Base-by-base conservation (phyloP, 2,888 invertebrate species). In the Rosalia funebris region DNA sequence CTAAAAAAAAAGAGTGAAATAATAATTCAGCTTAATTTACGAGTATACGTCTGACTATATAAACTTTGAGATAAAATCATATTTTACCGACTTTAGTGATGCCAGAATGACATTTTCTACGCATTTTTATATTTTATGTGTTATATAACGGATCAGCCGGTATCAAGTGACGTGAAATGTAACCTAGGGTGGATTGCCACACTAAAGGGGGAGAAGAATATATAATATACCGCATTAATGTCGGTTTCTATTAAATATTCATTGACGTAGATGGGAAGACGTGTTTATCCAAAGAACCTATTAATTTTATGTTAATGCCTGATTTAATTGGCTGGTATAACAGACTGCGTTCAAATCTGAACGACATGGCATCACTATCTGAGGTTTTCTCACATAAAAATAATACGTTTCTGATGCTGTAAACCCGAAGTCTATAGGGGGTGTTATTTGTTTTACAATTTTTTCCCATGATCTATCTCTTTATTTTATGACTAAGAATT, bases 11-110 rank as follows among this genome's bases (percentile, higher is more conserved):
- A 17, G 41, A 39, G 4, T 25, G 7, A 25, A 5, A 5, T 25
- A 25, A 25, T 3, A 25, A 25, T 7, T 5, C 7, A 25, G 25
- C 25, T 7, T 25, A 42, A 46, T 16, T 36, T 36, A 36, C 36
- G 14, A 36, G 14, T 12, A 1, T 14, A 41, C 16, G 41, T 10
- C 17, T 41, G 12, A 9, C 36, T 41, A 41, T 7, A 25, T 41
- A 41, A 15, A 41, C 15, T 41, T 41, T 32, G 52, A 45, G 52
- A 52, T 57, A 57, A 57, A 58, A 52, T 58, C 37, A 16, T 52
- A 58, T 58, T 57, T 57, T 57, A 57, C 44, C 37, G 39, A 39
- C 58, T 52, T 58, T 45, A 58, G 39, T 57, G 36, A 36, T 36
- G 9, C 32, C 11, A 42, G 36, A 42, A 58, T 45, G 45, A 39